Evolutionary conservation across 2,113 vertebrate species (phyloP).

Genomic region (Chlorocebus sabaeus): DNA sequence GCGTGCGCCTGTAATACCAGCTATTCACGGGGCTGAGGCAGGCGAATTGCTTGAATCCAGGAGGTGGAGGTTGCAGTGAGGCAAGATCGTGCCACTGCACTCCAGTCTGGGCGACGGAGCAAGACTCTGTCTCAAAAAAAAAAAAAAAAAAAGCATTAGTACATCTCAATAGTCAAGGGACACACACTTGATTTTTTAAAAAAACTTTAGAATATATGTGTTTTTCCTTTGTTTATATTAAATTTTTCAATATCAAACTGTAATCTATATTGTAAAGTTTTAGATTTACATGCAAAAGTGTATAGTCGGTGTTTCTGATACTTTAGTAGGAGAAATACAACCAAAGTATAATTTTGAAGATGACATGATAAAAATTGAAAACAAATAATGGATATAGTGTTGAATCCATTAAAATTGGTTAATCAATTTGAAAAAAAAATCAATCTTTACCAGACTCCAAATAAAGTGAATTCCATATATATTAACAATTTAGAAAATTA

Average conservation of each 20-base stretch:
- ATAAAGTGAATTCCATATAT: background rate
- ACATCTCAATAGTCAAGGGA: background rate
- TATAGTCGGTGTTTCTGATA: background rate
- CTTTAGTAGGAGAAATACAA: background rate
- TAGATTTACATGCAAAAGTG: background rate
- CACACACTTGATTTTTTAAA: background rate
- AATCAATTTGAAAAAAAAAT: background rate
- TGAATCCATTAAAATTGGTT: background rate
- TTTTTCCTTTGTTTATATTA: background rate
- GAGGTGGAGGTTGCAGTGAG: too few relatives aligned
- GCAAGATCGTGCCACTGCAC: too few relatives aligned
- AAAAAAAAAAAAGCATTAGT: background rate
- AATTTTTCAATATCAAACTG: background rate
- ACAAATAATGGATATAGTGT: background rate
- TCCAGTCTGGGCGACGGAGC: too few relatives aligned
- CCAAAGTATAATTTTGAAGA: background rate
- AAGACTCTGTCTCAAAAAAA: too few relatives aligned
- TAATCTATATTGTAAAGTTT: background rate
- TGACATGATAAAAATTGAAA: background rate
- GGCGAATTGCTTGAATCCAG: too few relatives aligned
- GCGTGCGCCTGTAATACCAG: accelerated
- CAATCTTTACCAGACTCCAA: background rate
- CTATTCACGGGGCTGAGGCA: too few relatives aligned
- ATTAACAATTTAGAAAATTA: background rate
- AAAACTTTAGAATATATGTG: background rate